Conservation (phyloP, 1,140 invertebrate species). For the Orussus abietinus region DNA sequence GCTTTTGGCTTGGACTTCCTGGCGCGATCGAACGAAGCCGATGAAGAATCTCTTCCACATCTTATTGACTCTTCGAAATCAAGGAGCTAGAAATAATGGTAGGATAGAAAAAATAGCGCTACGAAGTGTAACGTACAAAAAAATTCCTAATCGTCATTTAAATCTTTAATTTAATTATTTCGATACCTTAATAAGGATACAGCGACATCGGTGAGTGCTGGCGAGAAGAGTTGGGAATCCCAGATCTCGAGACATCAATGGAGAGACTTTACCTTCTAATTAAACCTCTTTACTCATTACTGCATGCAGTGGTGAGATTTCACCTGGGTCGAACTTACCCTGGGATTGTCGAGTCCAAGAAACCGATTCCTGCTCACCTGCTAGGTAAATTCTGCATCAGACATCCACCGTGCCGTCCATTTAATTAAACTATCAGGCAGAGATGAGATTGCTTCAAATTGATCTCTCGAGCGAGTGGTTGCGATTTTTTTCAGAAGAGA, state of each 20-base stretch:
- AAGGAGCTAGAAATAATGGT: conserved; percentile 16
- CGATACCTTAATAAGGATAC: conserved; percentile 51
- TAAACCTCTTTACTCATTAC: conserved; percentile 61
- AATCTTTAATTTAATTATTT: conserved; percentile 7
- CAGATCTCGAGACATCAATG: conserved; percentile 52
- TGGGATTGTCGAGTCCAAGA: conserved; percentile 37
- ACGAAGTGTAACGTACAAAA: conserved; percentile 1
- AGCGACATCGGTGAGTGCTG: conserved; percentile 59
- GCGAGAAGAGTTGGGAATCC: conserved; percentile 59
- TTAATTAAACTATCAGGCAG: background rate
- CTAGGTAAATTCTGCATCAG: conserved; percentile 56
- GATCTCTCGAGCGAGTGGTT: background rate
- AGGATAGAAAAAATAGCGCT: conserved; percentile 6
- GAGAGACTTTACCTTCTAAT: conserved; percentile 58
- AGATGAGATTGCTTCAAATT: conserved; percentile 5
- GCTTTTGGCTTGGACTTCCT: conserved; percentile 45
- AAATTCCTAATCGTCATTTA: background rate
- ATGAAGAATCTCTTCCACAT: conserved; percentile 53
- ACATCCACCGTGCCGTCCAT: too few relatives aligned
- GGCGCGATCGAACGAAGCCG: conserved; percentile 23
- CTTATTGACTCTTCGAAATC: conserved; percentile 16
- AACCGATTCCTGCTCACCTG: conserved; percentile 67
- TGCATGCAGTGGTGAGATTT: conserved; percentile 67
- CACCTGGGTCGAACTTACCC: conserved; percentile 51
- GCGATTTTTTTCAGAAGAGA: too few relatives aligned